These are phyloP conservation scores for Apodemia hepburni DNA, from an alignment of 2,888 invertebrate species.

Conservation along the genomic window DNA sequence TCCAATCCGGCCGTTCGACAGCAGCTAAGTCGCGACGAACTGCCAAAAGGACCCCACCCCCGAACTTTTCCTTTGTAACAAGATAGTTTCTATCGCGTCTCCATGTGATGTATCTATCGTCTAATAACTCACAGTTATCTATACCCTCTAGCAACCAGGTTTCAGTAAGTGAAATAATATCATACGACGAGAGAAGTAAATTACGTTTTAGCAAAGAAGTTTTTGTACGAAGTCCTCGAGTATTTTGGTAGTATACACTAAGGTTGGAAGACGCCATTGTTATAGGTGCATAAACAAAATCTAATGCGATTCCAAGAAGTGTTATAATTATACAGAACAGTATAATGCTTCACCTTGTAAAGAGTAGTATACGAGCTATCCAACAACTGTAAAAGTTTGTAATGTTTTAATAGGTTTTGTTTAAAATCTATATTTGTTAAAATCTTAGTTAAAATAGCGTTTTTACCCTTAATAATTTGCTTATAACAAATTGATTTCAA, in stretches of 20 bases:
- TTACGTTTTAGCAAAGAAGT: background rate
- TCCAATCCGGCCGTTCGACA: conserved; percentile 2
- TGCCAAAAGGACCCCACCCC: conserved; percentile 2
- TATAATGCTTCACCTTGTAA: no score
- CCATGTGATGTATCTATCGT: conserved; percentile 7
- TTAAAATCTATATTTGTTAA: no score
- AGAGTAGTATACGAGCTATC: no score
- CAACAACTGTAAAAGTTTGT: no score
- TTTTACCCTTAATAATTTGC: no score
- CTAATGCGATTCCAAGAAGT: background rate
- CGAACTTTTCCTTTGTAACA: background rate
- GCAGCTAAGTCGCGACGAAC: background rate
- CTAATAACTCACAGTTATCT: conserved; percentile 1
- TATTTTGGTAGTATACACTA: conserved; percentile 2
- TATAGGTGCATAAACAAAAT: background rate
- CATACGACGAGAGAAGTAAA: background rate
- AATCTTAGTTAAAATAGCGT: no score
- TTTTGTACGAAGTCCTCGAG: conserved; percentile 4
- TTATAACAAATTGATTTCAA: no score
- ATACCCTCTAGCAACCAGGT: conserved; percentile 5
- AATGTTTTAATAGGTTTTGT: no score
- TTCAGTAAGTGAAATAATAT: conserved; percentile 7
- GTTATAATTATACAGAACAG: no score
- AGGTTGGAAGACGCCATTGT: background rate
- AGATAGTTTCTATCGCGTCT: conserved; percentile 1